Evolutionary conservation across 2,113 vertebrate species (phyloP), one percentile per base, ranked within the genome.

Genomic region (Gallinago paraguaiae): DNA sequence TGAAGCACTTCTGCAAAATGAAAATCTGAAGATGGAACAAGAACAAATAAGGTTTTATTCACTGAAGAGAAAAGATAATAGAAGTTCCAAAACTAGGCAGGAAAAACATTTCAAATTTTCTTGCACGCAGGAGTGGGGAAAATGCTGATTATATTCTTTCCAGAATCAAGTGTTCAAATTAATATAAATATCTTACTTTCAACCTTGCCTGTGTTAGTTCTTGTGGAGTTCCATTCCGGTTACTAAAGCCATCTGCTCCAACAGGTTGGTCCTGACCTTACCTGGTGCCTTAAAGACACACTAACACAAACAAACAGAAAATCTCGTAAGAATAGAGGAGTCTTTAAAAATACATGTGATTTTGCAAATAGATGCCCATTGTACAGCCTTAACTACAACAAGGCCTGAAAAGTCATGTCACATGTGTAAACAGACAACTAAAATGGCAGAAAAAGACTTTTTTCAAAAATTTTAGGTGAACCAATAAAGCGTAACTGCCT

Each of bases 111-210:
- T 59, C 6, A 30, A 5, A 24, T 93, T 64, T 95, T 69, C 69
- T 59, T 54, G 78, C 68, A 83, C 70, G 78, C 69, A n/a, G 10
- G 16, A 70, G 17, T 79, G 25, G 30, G 22, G 46, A 4, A 77
- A 74, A 63, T 56, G 59, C 78, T 79, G 13, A 69, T 75, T 23
- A 54, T 19, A 53, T n/a, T 51, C 31, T 57, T 93, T 93, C 37
- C 65, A 84, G 59, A 67, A 71, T 90, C 28, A 50, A 45, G 13
- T 71, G 50, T 65, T 90, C 92, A 85, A 43, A 92, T 75, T 53
- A 95, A 96, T 33, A 37, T 10, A 79, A 92, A 18, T 46, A 77
- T 57, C 61, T 94, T 87, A 41, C 79, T 57, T 94, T 69, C 78
- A 86, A 61, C 68, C 39, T 92, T 28, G 64, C 22, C 61, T 54